These are phyloP conservation scores for Trogon melanurus DNA, from an alignment of 2,113 vertebrate species.

Conservation along the genomic window DNA sequence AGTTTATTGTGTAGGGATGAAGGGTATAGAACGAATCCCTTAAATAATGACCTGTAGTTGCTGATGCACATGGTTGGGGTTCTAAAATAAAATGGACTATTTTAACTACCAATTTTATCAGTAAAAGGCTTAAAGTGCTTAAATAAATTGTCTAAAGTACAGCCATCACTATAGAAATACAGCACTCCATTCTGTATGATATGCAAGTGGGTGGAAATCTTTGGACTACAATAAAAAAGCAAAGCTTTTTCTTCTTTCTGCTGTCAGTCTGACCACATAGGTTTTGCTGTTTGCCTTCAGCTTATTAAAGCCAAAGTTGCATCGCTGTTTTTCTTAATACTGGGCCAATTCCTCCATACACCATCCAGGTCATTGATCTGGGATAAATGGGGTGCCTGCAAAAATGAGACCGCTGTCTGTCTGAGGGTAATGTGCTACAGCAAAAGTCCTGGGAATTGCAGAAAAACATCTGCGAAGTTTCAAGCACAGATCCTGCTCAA, in stretches of 20 bases:
- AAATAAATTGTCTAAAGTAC: slow-evolving; percentile 32
- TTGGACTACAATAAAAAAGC: background rate
- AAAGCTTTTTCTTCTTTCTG: background rate
- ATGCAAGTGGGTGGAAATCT: background rate
- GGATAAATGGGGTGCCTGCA: background rate
- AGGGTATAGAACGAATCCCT: background rate
- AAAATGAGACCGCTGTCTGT: background rate
- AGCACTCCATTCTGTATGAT: background rate
- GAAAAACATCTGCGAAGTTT: background rate
- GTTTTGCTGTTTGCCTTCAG: background rate
- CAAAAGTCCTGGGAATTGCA: background rate
- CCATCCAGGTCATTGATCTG: background rate
- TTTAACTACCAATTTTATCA: slow-evolving; percentile 13
- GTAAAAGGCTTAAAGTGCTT: slow-evolving; percentile 25
- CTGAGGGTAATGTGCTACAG: background rate
- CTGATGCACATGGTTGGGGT: background rate
- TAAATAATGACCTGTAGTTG: background rate
- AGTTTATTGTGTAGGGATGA: slow-evolving; percentile 4
- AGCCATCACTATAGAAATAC: background rate
- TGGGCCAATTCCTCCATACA: background rate
- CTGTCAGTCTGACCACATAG: background rate
- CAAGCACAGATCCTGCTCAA: background rate
- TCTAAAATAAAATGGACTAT: slow-evolving; percentile 31
- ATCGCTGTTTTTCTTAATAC: background rate
- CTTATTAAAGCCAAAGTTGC: background rate